Base-by-base conservation (phyloP, 1,140 invertebrate species). In the Laodelphax striatellus region DNA sequence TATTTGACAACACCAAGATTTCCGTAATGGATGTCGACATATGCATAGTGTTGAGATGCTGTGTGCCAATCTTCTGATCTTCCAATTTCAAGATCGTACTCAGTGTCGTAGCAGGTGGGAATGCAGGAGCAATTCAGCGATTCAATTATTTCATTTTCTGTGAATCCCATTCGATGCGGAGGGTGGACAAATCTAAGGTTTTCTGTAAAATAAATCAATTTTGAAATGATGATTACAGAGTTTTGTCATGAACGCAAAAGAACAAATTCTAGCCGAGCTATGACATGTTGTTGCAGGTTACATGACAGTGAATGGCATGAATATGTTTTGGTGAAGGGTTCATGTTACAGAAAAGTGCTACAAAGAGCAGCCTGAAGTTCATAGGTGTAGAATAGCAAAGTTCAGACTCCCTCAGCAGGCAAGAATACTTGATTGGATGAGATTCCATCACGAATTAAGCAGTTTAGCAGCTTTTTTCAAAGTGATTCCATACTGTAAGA, bases 1-100 rank as follows among this genome's bases (percentile, higher is more conserved):
- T 67, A 67, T 54, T 65, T 63, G 16, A 58, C 62, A 8, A 62
- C 64, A 13, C 58, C 58, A 38, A 64, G 28, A 52, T 67, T 61
- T 6, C 59, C 58, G 21, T 67, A 67, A n/a, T 56, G 62, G 1
- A 67, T 60, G n/a, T 67, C 66, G n/a, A 67, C 31, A 52, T 67
- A 63, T 10, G 60, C 63, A 19, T 52, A 59, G 13, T 53, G 57
- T 6, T 28, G 16, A 31, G 13, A 41, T 11, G 46, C 57, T 0
- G 56, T 24, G 1, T n/a, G 16, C 16, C 60, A 55, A 11, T 53
- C 44, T 46, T 67, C 64, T 1, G 63, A 38, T 13, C 52, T 58
- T 17, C 56, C 46, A 13, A 62, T 43, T 38, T 65, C 62, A 0
- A 67, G 57, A 50, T 64, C 57, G 42, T 67, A 63, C 17, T 58